Conservation (phyloP, 2,797 vertebrate genomes). For the Antennarius maculatus region DNA sequence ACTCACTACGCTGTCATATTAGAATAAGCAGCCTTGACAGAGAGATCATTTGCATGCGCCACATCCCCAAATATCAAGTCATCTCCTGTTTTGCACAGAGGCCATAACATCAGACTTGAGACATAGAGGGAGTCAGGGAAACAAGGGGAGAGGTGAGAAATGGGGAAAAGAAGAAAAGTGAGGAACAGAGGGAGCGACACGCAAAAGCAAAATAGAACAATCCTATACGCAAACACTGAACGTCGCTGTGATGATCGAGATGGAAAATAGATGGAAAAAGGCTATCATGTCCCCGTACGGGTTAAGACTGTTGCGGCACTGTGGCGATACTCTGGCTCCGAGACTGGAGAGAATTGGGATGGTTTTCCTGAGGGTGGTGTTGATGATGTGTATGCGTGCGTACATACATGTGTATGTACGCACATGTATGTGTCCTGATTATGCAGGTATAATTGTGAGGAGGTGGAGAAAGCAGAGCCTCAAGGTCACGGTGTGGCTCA, state of each 20-base stretch:
- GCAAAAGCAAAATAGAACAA: slow-evolving; percentile 26
- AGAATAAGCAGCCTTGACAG: slow-evolving; percentile 83
- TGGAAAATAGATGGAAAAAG: slow-evolving; percentile 54
- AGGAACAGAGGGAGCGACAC: slow-evolving; percentile 32
- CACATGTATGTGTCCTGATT: slow-evolving; percentile 72
- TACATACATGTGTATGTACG: slow-evolving; percentile 15
- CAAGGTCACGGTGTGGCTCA: slow-evolving; percentile 86
- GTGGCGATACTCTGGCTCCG: slow-evolving; percentile 48
- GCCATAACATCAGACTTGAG: slow-evolving; percentile 62
- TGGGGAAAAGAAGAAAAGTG: slow-evolving; percentile 16
- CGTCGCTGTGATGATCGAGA: slow-evolving; percentile 62
- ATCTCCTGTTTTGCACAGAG: slow-evolving; percentile 73
- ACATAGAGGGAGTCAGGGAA: slow-evolving; percentile 44
- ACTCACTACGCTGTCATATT: slow-evolving; percentile 82
- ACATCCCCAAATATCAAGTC: slow-evolving; percentile 77
- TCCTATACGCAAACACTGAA: slow-evolving; percentile 39
- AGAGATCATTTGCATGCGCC: slow-evolving; percentile 83
- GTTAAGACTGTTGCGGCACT: slow-evolving; percentile 44
- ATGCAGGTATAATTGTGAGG: slow-evolving; percentile 85
- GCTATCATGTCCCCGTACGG: slow-evolving; percentile 34
- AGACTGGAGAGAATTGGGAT: slow-evolving; percentile 49
- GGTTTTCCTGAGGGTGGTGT: slow-evolving; percentile 49
- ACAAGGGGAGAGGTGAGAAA: slow-evolving; percentile 30
- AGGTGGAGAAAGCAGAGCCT: slow-evolving; percentile 75
- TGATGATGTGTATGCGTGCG: slow-evolving; percentile 33